These are phyloP conservation scores for Wiebesia pumilae DNA, from an alignment of 1,140 invertebrate species.

Conservation along the genomic window DNA sequence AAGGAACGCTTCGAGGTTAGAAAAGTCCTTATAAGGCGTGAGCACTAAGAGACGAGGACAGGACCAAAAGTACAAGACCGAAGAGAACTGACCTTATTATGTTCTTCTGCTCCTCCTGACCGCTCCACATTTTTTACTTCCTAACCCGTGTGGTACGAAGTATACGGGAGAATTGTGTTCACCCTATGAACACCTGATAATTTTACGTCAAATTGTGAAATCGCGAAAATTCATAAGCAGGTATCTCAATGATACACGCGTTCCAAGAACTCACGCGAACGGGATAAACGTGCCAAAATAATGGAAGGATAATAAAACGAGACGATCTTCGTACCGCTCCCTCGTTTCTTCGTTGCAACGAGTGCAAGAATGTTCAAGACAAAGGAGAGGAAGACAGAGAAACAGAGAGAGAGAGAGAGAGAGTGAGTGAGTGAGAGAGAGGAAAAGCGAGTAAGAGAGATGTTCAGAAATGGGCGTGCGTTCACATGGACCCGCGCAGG, in stretches of 20 bases:
- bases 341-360: slow-evolving; percentile 1
- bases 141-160: not conserved
- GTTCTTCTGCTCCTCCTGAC: slow-evolving; percentile 41
- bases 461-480: not conserved
- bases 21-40: slow-evolving; percentile 39
- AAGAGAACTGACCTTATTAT: slow-evolving; percentile 48
- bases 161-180: not conserved
- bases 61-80: slow-evolving; percentile 6
- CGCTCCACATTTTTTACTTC: slow-evolving; percentile 38
- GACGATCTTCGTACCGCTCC: not conserved
- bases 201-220: not conserved
- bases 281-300: not conserved
- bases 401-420: not conserved
- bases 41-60: not conserved
- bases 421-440: not conserved
- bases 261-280: not conserved
- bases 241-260: not conserved
- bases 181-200: not conserved
- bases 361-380: slow-evolving; percentile 12
- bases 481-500: slow-evolving; percentile 8
- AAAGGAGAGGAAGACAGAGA: not conserved
- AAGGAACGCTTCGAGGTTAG: slow-evolving; percentile 33
- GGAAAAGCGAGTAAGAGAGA: not conserved
- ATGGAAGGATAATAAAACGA: slow-evolving; percentile 10
- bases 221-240: not conserved